A percentile compares a stretch with the other conserved stretches of the same genome.
Evolutionary conservation across 2,113 vertebrate genomes (phyloP).

Genomic region (Labrus mixtus): DNA sequence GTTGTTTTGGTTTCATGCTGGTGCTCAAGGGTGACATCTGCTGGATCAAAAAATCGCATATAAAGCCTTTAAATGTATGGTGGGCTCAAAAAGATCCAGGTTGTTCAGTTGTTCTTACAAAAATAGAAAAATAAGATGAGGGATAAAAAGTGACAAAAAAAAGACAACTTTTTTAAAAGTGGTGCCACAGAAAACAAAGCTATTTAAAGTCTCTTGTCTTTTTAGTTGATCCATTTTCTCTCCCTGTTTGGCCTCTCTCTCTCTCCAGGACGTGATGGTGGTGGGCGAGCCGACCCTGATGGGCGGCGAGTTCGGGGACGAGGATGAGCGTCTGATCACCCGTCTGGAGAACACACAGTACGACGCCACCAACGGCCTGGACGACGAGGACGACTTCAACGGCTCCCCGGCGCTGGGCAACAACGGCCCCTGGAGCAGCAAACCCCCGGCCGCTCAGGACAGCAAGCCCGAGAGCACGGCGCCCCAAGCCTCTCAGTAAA

Average conservation of each 20-base stretch:
- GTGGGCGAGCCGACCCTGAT: slow-evolving; percentile 99
- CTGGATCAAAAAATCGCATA: no score
- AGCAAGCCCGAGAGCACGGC: slow-evolving; percentile 95
- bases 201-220: not conserved
- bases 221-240: not conserved
- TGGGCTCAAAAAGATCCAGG: no score
- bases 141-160: no score
- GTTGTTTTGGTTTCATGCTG: no score
- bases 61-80: no score
- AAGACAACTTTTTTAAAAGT: slow-evolving; percentile 18
- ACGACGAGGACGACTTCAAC: slow-evolving; percentile 99
- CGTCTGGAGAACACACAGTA: slow-evolving; percentile 99
- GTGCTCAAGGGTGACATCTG: no score
- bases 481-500: slow-evolving; percentile 95
- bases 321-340: slow-evolving; percentile 99
- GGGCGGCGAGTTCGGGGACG: slow-evolving; percentile 98
- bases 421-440: slow-evolving; percentile 96
- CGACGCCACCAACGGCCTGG: slow-evolving; percentile 98
- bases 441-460: slow-evolving; percentile 91
- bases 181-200: not conserved
- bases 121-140: no score
- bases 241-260: not conserved
- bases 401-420: slow-evolving; percentile 95
- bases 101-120: no score
- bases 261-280: slow-evolving; percentile 96